Conservation (phyloP, 92 coral and sea anemone genomes). For the Porites evermanni region DNA sequence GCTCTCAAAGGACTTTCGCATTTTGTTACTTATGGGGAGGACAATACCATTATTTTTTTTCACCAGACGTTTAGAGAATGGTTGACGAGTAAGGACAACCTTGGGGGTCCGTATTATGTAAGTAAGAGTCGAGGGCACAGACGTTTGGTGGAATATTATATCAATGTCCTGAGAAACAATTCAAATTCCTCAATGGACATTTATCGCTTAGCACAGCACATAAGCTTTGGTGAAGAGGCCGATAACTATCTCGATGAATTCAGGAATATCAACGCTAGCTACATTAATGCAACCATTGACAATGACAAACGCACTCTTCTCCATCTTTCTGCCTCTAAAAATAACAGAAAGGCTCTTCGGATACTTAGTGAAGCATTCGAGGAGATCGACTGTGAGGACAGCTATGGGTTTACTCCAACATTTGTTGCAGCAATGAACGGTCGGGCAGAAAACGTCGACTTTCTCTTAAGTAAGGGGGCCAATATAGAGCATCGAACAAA, state of each 20-base stretch:
- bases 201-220: constrained; percentile 63
- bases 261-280: constrained; percentile 30
- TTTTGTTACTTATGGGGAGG: constrained; percentile 50
- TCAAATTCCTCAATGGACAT: constrained; percentile 37
- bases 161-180: not conserved
- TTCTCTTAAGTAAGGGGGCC: constrained; percentile 47
- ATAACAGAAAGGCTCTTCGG: constrained; percentile 32
- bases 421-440: constrained; percentile 71
- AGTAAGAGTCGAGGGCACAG: constrained; percentile 62
- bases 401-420: constrained; percentile 68
- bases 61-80: constrained; percentile 76
- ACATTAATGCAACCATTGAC: constrained; percentile 36
- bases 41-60: constrained; percentile 53
- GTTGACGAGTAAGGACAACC: constrained; percentile 60
- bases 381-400: constrained; percentile 58
- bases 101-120: constrained; percentile 56
- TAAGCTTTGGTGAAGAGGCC: constrained; percentile 38
- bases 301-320: constrained; percentile 54
- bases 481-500: constrained; percentile 42
- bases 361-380: constrained; percentile 49
- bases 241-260: constrained; percentile 25
- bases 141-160: constrained; percentile 50
- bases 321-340: constrained; percentile 63
- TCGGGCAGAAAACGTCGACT: constrained; percentile 48
- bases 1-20: constrained; percentile 48